phyloP scores from a whole-genome alignment of 1,140 invertebrate genomes.

The Phortica variegata region DNA sequence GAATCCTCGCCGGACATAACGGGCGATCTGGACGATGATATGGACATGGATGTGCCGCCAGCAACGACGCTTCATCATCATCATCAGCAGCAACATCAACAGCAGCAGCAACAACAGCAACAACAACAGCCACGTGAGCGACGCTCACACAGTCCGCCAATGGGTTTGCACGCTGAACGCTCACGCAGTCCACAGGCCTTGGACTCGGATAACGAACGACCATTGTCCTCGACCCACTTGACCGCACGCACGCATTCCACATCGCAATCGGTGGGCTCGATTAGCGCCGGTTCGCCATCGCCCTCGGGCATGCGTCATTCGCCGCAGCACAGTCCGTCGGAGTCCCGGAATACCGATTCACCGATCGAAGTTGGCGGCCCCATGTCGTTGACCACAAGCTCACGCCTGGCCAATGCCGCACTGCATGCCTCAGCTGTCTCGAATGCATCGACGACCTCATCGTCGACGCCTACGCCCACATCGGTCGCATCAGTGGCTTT shows the following conservation, averaged over 20 bases:
- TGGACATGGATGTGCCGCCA: slow-evolving; percentile 32
- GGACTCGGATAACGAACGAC: slow-evolving; percentile 52
- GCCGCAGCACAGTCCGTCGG: slow-evolving; percentile 38
- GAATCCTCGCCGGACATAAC: slow-evolving; percentile 56
- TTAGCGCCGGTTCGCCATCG: slow-evolving; percentile 54
- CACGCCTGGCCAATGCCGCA: slow-evolving; percentile 28
- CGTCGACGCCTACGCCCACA: slow-evolving; percentile 39
- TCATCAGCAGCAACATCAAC: too few species aligned
- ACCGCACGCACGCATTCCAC: slow-evolving; percentile 44
- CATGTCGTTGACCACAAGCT: slow-evolving; percentile 46
- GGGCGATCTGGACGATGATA: slow-evolving; percentile 54
- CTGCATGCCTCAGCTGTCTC: slow-evolving; percentile 27
- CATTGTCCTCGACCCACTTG: slow-evolving; percentile 48
- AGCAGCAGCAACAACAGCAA: too few species aligned
- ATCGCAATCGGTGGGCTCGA: slow-evolving; percentile 54
- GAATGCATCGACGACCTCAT: slow-evolving; percentile 10
- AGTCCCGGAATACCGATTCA: slow-evolving; percentile 53
- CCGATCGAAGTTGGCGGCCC: slow-evolving; percentile 57
- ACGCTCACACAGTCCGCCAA: slow-evolving; percentile 47
- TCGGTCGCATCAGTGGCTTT: slow-evolving; percentile 31
- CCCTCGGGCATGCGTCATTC: slow-evolving; percentile 43
- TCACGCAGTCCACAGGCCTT: slow-evolving; percentile 38
- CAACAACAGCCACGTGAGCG: slow-evolving; percentile 22
- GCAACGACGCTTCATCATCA: too few species aligned
- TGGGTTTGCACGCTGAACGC: slow-evolving; percentile 33